Conservation (phyloP, 2,797 vertebrate genomes). For the Simalia tracyae region DNA sequence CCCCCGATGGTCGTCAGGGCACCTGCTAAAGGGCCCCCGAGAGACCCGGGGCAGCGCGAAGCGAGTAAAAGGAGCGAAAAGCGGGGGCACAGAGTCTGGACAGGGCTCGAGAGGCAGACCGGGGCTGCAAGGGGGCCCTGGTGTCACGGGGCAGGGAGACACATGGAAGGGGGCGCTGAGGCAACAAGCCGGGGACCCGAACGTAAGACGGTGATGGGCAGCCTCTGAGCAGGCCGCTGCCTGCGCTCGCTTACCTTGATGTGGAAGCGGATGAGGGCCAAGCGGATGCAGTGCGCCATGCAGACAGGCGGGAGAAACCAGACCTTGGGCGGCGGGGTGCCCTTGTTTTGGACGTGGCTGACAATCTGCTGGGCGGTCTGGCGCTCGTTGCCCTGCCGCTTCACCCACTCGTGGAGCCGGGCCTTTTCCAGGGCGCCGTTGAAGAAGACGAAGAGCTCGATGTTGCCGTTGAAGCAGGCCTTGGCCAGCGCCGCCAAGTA, state of each 20-base stretch:
- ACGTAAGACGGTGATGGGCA: neutral
- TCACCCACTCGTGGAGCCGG: conserved; percentile 95
- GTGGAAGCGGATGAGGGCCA: conserved; percentile 93
- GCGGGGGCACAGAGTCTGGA: too few species aligned
- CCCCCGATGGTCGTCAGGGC: neutral
- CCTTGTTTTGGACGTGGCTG: conserved; percentile 95
- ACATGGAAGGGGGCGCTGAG: neutral
- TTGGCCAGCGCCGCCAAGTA: conserved; percentile 91
- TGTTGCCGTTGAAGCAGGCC: conserved; percentile 93
- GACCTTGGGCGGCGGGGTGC: conserved; percentile 94
- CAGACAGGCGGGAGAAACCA: conserved; percentile 96
- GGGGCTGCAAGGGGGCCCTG: neutral
- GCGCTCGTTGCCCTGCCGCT: conserved; percentile 93
- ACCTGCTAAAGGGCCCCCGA: neutral
- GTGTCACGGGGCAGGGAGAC: neutral
- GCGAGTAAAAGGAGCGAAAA: neutral
- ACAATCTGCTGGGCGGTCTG: conserved; percentile 95
- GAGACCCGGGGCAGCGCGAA: neutral
- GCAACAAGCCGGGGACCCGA: too few species aligned
- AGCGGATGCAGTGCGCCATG: conserved; percentile 94
- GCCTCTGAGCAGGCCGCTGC: neutral
- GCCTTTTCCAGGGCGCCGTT: conserved; percentile 96
- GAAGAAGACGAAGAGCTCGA: conserved; percentile 94
- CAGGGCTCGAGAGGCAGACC: neutral
- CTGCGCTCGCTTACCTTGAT: conserved; percentile 82